A percentile compares a stretch with the other conserved stretches of the same genome.
Conservation (phyloP, 2,113 vertebrate species). For the Mustela nigripes region DNA sequence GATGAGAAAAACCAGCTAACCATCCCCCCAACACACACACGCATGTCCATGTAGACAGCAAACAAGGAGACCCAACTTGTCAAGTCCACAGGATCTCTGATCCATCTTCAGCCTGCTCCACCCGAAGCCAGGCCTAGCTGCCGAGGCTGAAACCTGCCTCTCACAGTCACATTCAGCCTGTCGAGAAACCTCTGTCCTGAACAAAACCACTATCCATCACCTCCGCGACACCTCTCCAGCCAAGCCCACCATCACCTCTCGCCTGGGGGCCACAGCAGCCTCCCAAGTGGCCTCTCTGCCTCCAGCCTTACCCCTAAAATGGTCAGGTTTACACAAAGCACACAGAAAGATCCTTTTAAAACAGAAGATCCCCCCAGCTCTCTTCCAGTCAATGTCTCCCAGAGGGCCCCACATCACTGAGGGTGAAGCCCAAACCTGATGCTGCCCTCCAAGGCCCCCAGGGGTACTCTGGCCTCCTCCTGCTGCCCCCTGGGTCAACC, state of each 20-base stretch:
- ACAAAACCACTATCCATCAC: neutral
- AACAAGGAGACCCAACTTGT: neutral
- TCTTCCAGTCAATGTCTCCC: neutral
- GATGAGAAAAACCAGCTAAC: neutral
- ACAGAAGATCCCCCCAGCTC: neutral
- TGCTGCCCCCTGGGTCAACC: neutral
- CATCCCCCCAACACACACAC: no score
- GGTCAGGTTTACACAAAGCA: neutral
- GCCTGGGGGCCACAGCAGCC: neutral
- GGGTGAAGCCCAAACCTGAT: neutral
- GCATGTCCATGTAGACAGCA: neutral
- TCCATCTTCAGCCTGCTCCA: no score
- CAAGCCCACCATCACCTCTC: neutral
- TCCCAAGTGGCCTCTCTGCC: neutral
- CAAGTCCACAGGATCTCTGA: neutral
- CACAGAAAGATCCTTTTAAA: neutral
- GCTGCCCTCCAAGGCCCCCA: neutral
- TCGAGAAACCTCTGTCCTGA: neutral
- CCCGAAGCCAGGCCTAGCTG: neutral
- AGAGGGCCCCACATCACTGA: neutral
- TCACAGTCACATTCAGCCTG: neutral
- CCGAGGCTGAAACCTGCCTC: neutral
- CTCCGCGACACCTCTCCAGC: rapidly evolving
- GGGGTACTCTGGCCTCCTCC: neutral
- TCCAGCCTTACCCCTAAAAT: neutral